phyloP scores from a whole-genome alignment of 2,888 invertebrate genomes.

The Gibbula magus region DNA sequence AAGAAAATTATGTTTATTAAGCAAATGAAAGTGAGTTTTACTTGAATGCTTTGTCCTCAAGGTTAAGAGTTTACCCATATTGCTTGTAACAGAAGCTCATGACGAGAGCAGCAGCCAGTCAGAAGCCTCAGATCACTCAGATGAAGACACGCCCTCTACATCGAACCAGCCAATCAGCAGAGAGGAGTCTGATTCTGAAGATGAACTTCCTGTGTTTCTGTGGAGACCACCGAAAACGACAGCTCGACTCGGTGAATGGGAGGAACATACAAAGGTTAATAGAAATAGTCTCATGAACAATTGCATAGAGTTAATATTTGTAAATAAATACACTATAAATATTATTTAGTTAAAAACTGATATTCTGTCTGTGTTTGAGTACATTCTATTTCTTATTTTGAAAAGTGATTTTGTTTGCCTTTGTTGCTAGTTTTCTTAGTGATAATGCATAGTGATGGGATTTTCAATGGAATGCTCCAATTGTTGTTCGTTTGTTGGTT shows the following conservation, averaged over 20 bases:
- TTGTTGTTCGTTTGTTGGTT: too few species aligned
- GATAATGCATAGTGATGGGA: too few species aligned
- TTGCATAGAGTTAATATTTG: neutral
- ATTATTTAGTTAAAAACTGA: neutral
- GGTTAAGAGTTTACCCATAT: conserved; percentile 16
- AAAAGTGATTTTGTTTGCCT: too few species aligned
- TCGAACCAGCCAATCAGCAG: conserved; percentile 33
- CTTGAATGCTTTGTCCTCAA: too few species aligned
- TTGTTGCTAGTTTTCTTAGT: too few species aligned
- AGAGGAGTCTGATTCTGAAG: conserved; percentile 39
- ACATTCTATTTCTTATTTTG: too few species aligned
- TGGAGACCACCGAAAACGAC: conserved; percentile 66
- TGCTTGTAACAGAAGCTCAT: conserved; percentile 7
- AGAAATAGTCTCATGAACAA: neutral
- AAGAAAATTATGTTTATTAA: too few species aligned
- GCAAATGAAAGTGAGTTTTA: too few species aligned
- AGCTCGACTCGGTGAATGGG: conserved; percentile 87
- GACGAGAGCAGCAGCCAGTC: neutral
- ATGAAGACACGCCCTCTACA: conserved; percentile 35
- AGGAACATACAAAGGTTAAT: conserved; percentile 87
- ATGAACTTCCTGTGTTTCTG: conserved; percentile 61
- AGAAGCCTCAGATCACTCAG: conserved; percentile 16
- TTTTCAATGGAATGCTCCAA: too few species aligned
- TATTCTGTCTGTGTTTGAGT: too few species aligned
- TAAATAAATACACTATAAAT: neutral